These are phyloP conservation scores for Crypturellus undulatus DNA, from an alignment of 2,113 vertebrate species.

Conservation along the genomic window DNA sequence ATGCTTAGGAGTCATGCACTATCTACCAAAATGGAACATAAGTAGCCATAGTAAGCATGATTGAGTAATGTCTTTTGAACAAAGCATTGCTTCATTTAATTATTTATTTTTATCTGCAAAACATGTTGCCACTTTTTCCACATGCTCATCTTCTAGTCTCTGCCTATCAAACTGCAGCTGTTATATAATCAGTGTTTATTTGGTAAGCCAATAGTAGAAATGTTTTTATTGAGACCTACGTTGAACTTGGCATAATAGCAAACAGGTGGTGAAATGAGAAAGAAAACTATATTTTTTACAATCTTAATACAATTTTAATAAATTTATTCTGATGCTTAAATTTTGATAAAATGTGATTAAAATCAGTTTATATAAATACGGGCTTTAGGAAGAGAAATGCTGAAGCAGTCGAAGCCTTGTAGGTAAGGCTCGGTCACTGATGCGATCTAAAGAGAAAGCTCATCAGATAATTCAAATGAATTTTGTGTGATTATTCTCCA, in stretches of 20 bases:
- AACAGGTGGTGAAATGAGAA: constrained; percentile 51
- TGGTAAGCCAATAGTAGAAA: constrained; percentile 69
- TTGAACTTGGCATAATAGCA: constrained; percentile 53
- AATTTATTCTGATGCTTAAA: neutral
- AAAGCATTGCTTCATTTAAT: neutral
- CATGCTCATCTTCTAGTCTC: constrained; percentile 23
- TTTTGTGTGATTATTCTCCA: neutral
- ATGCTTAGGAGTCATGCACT: neutral
- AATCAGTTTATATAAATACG: neutral
- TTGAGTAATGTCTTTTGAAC: neutral
- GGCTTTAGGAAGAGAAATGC: neutral
- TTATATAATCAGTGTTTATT: constrained; percentile 48
- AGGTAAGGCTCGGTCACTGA: neutral
- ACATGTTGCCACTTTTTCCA: constrained; percentile 50
- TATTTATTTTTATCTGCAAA: neutral
- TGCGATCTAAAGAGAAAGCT: neutral
- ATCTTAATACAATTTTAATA: neutral
- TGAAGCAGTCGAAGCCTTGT: neutral
- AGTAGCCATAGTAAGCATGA: neutral
- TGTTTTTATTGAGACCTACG: constrained; percentile 55
- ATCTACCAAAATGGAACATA: neutral
- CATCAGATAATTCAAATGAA: neutral
- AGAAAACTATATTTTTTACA: constrained; percentile 21
- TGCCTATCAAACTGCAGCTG: constrained; percentile 60
- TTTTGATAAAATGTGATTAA: neutral